Evolutionary conservation across 2,888 invertebrate genomes (phyloP), one percentile per base, ranked within the genome.

Genomic region (Apoderus coryli): DNA sequence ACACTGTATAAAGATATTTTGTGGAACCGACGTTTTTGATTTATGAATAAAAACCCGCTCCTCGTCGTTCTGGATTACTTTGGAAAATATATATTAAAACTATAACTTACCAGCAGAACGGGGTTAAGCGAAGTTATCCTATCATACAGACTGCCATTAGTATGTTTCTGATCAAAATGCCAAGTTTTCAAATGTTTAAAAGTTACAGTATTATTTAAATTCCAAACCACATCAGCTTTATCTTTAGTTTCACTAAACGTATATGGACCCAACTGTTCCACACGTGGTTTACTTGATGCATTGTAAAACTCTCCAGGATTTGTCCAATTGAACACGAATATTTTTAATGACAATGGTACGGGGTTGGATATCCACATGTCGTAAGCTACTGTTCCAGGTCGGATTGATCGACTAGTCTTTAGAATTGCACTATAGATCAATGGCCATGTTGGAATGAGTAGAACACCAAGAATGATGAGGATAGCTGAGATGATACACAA

Each of bases 261-360:
- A 51, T 75, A 75, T 0, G 76, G 76, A 9, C 76, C 76, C 27
- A 67, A 44, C 47, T 67, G 54, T 31, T 60, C 49, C 15, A 74
- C 56, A 25, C 56, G 61, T 1, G 72, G 72, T 40, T 72, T 73
- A 2, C n/a, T n/a, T n/a, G n/a, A n/a, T n/a, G n/a, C 60, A 11
- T 67, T 66, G 3, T 65, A 63, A 16, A 72, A 65, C 28, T 70
- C 66, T 9, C 74, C 65, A 0, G 79, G 69, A 55, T 82, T 82
- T 3, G 81, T 81, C 82, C 82, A 82, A 54, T 82, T 82, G 56
- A 71, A 81, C 40, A 80, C 63, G 48, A 72, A 76, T 34, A 82
- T 62, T 43, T 79, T 73, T 42, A 81, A 57, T 45, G 58, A 63
- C 10, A 80, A 54, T 0, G 72, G 68, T 16, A 78, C 54, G 0